Evolutionary conservation across 2,888 invertebrate genomes (phyloP), one percentile per base, ranked within the genome.

Genomic region (Aspidiotus rigidus): DNA sequence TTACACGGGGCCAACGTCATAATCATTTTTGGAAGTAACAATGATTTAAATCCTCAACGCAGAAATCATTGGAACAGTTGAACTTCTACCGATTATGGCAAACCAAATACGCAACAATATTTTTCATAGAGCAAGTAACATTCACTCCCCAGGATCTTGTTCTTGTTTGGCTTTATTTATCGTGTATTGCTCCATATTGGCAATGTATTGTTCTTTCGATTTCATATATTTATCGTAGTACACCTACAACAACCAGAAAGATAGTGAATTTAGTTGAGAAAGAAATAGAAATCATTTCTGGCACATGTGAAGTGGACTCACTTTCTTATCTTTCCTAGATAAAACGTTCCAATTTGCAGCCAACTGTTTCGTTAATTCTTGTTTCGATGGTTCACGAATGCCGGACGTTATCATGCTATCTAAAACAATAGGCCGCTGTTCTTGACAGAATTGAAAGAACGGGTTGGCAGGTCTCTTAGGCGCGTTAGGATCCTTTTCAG

Each of bases 381-480:
- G 87, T 77, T 88, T 88, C 1, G 85, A 83, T 0, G 86, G 86
- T 76, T 88, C 88, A 0, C 83, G 80, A 69, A 86, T 86, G 11
- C 83, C 83, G 54, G 84, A 81, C 74, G 79, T 79, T 17, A 71
- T 71, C 78, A 87, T 85, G 61, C 74, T 72, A 71, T 76, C 75
- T 55, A 76, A 72, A 40, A 88, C 82, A 16, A 86, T 77, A n/a
- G 87, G 87, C 70, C 88, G 79, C 75, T 88, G 88, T 75, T 88
- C 88, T 79, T 88, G 88, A 74, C 88, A 89, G 77, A 87, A 89
- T 78, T 88, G 87, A 75, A 89, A 88, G 78, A 88, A 88, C 62
- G 89, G 88, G 82, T 89, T 89, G 67, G 88, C 87, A 1, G 88
- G 88, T 73, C 88, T 82, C 76, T 89, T 89, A 0, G 89, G 88